These are phyloP conservation scores for Theristicus caerulescens DNA, from an alignment of 2,113 vertebrate species.

Conservation along the genomic window DNA sequence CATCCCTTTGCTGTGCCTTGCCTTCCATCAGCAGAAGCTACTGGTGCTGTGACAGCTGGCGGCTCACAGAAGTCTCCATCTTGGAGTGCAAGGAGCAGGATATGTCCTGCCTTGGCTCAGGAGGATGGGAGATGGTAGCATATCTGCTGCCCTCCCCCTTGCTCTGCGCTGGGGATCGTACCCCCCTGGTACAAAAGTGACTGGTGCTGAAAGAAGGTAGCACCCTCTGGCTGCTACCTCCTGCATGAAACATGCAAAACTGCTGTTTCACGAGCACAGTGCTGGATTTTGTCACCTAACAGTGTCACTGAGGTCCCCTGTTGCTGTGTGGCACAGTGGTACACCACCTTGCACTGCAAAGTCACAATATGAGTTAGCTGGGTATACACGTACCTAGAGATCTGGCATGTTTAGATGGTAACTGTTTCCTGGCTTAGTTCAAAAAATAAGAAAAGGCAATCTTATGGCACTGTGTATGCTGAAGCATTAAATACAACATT, in stretches of 20 bases:
- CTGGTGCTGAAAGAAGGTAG: neutral
- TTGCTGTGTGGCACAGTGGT: neutral
- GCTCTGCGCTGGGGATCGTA: neutral
- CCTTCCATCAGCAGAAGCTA: neutral
- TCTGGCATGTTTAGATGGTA: neutral
- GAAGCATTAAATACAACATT: conserved; percentile 43
- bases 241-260: neutral
- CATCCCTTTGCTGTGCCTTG: neutral
- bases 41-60: neutral
- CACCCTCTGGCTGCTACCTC: neutral
- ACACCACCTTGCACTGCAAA: neutral
- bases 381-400: neutral
- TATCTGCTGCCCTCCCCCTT: neutral
- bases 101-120: neutral
- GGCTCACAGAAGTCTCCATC: neutral
- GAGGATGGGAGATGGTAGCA: neutral
- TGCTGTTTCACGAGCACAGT: neutral
- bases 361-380: neutral
- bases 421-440: neutral
- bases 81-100: neutral
- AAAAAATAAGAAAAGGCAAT: conserved; percentile 20
- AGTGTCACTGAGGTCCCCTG: neutral
- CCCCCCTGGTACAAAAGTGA: neutral
- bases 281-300: neutral
- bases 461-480: neutral